Evolutionary conservation across 2,888 invertebrate genomes (phyloP), one percentile per base, ranked within the genome.

Genomic region (Cataglyphis rosenhaueri): DNA sequence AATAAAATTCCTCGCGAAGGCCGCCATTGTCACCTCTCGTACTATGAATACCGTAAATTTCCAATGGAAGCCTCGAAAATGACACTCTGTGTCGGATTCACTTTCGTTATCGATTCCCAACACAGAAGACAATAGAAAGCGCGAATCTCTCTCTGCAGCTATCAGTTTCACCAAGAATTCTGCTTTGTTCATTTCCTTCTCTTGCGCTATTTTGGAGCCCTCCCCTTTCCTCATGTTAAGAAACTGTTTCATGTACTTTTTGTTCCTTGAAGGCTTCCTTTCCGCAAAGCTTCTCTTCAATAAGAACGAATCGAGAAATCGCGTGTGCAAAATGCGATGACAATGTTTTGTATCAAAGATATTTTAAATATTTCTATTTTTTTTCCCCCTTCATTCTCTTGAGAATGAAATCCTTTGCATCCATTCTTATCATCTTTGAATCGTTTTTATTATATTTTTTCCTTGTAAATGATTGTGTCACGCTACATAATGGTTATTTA

Each of bases 21-120:
- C 3, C 44, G 25, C 9, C 25, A 15, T 52, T 75, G 35, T 25
- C n/a, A 38, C 25, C 44, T 25, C 18, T 25, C 35, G 48, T 48
- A 15, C 25, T 65, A 55, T 25, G 52, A 76, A 76, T 76, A 55
- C 66, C 38, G 38, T 76, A 76, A 76, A 55, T 38, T 76, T 68
- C 55, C 38, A n/a, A 55, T 38, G n/a, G n/a, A 55, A 68, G 38
- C 55, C 25, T 76, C 38, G 68, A 76, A 76, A 76, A 76, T 76
- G 55, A 29, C 25, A 44, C 25, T 1, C 41, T 64, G 44, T 29
- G 55, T 12, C 25, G 68, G 35, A 55, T 76, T 75, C 48, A 12
- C 48, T 75, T 66, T 55, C 38, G 55, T 9, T 76, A 76, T 76
- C 52, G 55, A 55, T n/a, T 55, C 55, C 38, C 25, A 25, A 21